Evolutionary conservation across 2,888 invertebrate species (phyloP).

Genomic region (Pimpla rufipes): DNA sequence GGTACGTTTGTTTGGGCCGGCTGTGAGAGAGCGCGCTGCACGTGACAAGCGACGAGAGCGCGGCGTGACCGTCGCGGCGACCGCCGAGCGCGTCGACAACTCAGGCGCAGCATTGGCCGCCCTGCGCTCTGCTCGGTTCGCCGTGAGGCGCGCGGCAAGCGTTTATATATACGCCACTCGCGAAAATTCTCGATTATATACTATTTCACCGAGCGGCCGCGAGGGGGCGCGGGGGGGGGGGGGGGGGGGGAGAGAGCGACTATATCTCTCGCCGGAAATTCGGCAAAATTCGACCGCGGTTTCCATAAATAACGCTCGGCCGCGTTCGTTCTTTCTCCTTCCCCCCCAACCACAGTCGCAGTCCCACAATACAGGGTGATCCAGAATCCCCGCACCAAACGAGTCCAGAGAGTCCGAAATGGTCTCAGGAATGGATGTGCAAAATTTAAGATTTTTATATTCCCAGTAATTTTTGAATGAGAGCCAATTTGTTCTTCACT

Average conservation of each 20-base stretch:
- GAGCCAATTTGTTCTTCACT: no score
- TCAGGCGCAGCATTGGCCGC: conserved; percentile 25
- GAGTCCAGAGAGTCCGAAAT: no score
- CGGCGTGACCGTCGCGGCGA: not conserved
- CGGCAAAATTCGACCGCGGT: conserved; percentile 5
- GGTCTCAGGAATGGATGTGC: no score
- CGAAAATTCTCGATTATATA: conserved; percentile 3
- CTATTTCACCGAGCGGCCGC: not conserved
- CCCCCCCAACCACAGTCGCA: not conserved
- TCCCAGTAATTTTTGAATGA: no score
- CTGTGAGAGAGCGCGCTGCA: not conserved
- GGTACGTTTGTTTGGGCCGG: conserved; percentile 13
- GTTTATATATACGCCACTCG: not conserved
- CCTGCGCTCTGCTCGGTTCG: not conserved
- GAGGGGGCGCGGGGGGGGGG: no score
- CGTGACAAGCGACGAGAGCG: conserved; percentile 17
- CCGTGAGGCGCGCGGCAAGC: not conserved
- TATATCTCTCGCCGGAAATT: conserved; percentile 1
- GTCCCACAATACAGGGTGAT: no score
- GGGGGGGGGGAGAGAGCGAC: no score
- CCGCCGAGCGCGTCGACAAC: not conserved
- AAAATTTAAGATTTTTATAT: no score
- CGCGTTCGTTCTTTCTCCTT: not conserved
- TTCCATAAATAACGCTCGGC: conserved; percentile 31
- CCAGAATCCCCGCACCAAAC: no score